Percentiles rank a stretch among this genome's conserved stretches.
Conservation (phyloP, 2,797 vertebrate genomes). For the Hipposideros larvatus region DNA sequence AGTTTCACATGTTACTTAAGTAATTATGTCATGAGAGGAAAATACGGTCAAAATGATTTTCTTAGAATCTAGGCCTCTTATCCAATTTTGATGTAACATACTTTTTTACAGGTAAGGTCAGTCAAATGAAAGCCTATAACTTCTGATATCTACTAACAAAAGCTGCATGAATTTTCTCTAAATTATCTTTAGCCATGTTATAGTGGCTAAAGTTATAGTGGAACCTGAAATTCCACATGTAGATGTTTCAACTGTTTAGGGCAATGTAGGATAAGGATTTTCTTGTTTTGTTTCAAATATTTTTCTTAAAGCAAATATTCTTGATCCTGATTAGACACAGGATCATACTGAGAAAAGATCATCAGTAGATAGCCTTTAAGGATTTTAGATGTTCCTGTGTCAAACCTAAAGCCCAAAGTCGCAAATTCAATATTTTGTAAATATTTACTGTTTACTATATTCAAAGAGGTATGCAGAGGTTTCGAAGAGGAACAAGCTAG, state of each 20-base stretch:
- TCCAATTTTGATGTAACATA: neutral
- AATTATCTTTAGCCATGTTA: neutral
- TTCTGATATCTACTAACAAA: neutral
- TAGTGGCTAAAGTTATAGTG: neutral
- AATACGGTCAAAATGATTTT: constrained; percentile 26
- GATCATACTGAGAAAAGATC: neutral
- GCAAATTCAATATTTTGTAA: neutral
- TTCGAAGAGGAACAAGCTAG: neutral
- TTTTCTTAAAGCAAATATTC: constrained; percentile 2
- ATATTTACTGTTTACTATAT: neutral
- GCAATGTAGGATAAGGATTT: neutral
- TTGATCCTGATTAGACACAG: neutral
- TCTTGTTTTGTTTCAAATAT: constrained; percentile 28
- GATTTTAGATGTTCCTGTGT: neutral
- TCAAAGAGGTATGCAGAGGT: neutral
- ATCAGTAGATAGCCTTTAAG: neutral
- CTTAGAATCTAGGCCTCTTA: neutral
- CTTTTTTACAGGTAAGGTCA: neutral
- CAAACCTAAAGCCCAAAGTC: neutral
- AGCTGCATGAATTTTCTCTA: neutral
- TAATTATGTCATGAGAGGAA: neutral
- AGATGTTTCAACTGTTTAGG: neutral
- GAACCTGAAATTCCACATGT: neutral
- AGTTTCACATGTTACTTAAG: neutral
- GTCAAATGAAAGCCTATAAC: neutral